Base-by-base conservation (phyloP, 2,888 invertebrate species). In the Exephanes ischioxanthus region DNA sequence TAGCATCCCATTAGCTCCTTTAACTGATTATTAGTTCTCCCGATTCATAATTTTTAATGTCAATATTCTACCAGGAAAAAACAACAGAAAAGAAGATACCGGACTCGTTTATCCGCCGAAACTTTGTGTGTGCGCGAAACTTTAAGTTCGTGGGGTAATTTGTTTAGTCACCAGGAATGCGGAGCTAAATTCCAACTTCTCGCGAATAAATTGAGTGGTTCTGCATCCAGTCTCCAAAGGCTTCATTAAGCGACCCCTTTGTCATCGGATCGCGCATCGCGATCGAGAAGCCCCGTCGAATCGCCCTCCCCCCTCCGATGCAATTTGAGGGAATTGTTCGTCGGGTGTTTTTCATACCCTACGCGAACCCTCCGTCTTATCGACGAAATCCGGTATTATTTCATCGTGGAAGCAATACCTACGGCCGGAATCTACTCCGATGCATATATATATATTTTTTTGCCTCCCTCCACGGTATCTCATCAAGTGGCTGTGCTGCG, bases 401-500 rank as follows among this genome's bases (percentile, higher is more conserved):
- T 45, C 48, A 19, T 71, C 48, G 61, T 63, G 9, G 37, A 48
- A 61, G 63, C 45, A 71, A 63, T 79, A 51, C 51, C 51, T 5
- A 63, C 71, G 26, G 30, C 26, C 26, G 58, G 33, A 48, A 51
- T 79, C 5, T 78, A n/a, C n/a, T 30, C 30, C 51, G 30, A 14
- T 78, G 37, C 61, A 30, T 72, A 71, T 51, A 55, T 71, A 71
- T n/a, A 11, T 19, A 0, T 53, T 55, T 78, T 68, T 77, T 68
- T 55, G 7, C 55, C 14, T 55, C 16, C 58, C 55, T 41, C 41
- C 26, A 14, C 61, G 61, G 45, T 68, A n/a, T 67, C 58, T 79
- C 79, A 79, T 79, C 79, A 79, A 63, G 45, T 30, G 68, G 30
- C 58, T 22, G 41, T 45, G 70, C 71, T 79, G 51, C 61, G 63